These are phyloP conservation scores for Zygaena filipendulae DNA, from an alignment of 2,888 invertebrate genomes.

Conservation along the genomic window DNA sequence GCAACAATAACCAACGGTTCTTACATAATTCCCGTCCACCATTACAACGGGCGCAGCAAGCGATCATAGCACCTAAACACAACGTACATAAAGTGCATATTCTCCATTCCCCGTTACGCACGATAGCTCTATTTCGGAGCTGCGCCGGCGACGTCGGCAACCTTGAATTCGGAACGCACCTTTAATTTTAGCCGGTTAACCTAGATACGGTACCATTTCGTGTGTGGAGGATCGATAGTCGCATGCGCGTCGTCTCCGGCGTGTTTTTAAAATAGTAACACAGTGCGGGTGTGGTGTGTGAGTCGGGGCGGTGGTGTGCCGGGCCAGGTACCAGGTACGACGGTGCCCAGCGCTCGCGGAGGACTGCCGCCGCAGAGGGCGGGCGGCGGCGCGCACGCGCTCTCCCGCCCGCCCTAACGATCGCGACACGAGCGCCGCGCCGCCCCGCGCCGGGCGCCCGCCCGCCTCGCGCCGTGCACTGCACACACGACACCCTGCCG, in stretches of 20 bases:
- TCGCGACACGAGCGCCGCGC: conserved; percentile 13
- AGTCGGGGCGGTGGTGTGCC: conserved; percentile 30
- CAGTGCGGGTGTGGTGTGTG: conserved; percentile 34
- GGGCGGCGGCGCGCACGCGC: conserved; percentile 23
- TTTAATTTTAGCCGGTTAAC: conserved; percentile 68
- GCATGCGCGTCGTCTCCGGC: conserved; percentile 51
- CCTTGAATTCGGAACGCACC: conserved; percentile 65
- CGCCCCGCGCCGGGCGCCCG: conserved; percentile 14
- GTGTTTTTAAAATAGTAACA: conserved; percentile 37
- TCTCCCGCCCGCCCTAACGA: conserved; percentile 19
- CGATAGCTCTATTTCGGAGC: conserved; percentile 51
- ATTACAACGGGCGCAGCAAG: conserved; percentile 37
- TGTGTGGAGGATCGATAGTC: conserved; percentile 54
- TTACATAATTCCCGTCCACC: conserved; percentile 61
- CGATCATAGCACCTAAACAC: conserved; percentile 44
- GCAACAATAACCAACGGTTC: conserved; percentile 50
- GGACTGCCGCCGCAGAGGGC: conserved; percentile 30
- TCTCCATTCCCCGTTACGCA: conserved; percentile 51
- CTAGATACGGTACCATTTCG: conserved; percentile 59
- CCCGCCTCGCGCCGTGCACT: conserved; percentile 16
- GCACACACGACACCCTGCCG: conserved; percentile 14
- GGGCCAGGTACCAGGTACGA: conserved; percentile 22
- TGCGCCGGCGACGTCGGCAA: conserved; percentile 57
- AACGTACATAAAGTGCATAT: conserved; percentile 33
- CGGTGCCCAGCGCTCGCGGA: conserved; percentile 31